These are phyloP conservation scores for Thymelicus lineola DNA, from an alignment of 2,888 invertebrate genomes.

Conservation along the genomic window DNA sequence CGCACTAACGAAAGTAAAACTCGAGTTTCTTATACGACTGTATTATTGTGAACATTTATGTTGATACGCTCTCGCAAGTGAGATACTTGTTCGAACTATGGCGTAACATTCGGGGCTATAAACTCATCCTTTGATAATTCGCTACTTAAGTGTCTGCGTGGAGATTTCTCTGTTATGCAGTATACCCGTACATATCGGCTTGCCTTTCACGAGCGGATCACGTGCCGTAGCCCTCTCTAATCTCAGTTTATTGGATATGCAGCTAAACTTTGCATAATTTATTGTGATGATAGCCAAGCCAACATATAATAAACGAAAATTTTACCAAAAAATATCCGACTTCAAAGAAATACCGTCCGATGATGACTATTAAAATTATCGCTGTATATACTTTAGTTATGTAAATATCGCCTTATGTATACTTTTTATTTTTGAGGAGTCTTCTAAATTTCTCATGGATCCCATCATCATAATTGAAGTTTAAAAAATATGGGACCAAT, in stretches of 20 bases:
- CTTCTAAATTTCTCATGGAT: no score
- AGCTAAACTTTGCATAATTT: constrained; percentile 7
- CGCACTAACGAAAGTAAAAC: no score
- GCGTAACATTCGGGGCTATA: constrained; percentile 8
- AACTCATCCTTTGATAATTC: constrained; percentile 34
- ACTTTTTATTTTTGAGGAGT: no score
- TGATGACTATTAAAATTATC: no score
- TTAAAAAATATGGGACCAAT: no score
- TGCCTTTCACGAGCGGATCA: constrained; percentile 60
- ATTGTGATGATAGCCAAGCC: neutral
- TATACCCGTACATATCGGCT: constrained; percentile 44
- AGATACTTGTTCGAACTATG: constrained; percentile 2
- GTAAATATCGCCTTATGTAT: no score
- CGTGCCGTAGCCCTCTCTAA: constrained; percentile 54
- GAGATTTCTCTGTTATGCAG: constrained; percentile 58
- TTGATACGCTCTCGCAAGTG: neutral
- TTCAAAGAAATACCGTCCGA: no score
- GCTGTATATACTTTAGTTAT: no score
- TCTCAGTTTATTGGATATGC: constrained; percentile 36
- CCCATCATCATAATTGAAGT: no score
- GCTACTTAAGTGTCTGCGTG: constrained; percentile 41
- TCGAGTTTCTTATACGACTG: no score
- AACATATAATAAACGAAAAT: neutral
- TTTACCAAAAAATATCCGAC: no score
- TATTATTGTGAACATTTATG: no score